Percentiles rank a stretch among this genome's conserved stretches.
phyloP scores from a whole-genome alignment of 2,113 vertebrate genomes.

The Scortum barcoo region DNA sequence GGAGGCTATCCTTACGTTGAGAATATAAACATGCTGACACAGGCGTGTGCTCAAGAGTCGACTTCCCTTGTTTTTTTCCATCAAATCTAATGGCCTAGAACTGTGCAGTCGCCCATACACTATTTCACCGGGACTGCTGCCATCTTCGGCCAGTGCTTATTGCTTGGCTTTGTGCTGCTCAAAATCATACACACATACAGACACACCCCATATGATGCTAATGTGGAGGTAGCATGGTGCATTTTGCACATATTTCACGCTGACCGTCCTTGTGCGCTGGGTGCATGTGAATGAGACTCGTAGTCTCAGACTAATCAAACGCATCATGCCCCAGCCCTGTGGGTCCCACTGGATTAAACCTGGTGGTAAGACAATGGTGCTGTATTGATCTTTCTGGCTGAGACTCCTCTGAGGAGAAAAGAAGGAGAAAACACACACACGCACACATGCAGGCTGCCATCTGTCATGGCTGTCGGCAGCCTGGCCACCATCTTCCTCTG shows the following conservation, averaged over 20 bases:
- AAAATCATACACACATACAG: neutral
- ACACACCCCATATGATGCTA: neutral
- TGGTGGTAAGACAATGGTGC: conserved; percentile 48
- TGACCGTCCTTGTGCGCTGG: conserved; percentile 2
- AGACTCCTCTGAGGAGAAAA: conserved; percentile 46
- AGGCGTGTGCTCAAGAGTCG: neutral
- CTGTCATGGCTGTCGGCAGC: conserved; percentile 78
- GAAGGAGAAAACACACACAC: conserved; percentile 51
- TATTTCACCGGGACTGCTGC: neutral
- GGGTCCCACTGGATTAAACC: conserved; percentile 48
- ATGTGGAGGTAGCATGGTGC: conserved; percentile 19
- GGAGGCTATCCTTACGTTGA: conserved; percentile 27
- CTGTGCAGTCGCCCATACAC: neutral
- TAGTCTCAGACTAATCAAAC: conserved; percentile 16
- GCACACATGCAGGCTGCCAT: conserved; percentile 64
- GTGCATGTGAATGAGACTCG: conserved; percentile 47
- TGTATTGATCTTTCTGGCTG: conserved; percentile 68
- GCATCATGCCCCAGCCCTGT: neutral
- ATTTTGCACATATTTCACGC: conserved; percentile 28
- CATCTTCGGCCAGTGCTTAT: neutral
- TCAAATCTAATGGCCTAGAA: conserved; percentile 26
- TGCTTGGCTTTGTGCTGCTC: conserved; percentile 5
- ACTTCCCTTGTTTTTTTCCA: neutral
- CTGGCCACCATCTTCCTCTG: conserved; percentile 70
- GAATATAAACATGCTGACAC: conserved; percentile 18